A percentile compares a stretch with the other conserved stretches of the same genome.
Conservation (phyloP, 2,797 vertebrate species). For the Sebastes baramenuke region DNA sequence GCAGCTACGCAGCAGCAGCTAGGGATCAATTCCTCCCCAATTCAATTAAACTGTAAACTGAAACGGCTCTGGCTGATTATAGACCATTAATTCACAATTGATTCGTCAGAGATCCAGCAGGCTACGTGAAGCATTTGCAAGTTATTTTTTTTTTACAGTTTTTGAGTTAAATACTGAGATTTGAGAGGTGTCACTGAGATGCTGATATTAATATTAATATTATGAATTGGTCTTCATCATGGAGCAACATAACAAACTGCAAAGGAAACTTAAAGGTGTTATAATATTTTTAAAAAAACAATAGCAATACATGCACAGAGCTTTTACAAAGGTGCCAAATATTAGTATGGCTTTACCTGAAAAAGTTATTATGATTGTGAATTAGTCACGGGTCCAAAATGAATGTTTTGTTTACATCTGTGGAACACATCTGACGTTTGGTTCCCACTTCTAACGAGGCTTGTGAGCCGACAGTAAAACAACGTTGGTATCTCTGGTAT, state of each 20-base stretch:
- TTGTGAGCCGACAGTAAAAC: too few relatives aligned
- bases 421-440: too few relatives aligned
- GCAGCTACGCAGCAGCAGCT: slow-evolving; percentile 21
- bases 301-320: too few relatives aligned
- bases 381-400: too few relatives aligned
- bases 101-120: not conserved
- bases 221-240: not conserved
- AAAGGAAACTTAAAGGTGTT: not conserved
- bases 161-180: not conserved
- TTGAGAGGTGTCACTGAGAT: not conserved
- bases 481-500: too few relatives aligned
- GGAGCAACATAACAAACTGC: not conserved
- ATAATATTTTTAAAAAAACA: too few relatives aligned
- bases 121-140: not conserved
- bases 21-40: slow-evolving; percentile 26
- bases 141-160: too few relatives aligned
- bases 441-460: too few relatives aligned
- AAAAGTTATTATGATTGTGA: too few relatives aligned
- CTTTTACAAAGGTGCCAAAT: too few relatives aligned
- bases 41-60: slow-evolving; percentile 52
- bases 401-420: too few relatives aligned
- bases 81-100: not conserved
- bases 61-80: slow-evolving; percentile 27
- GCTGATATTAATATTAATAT: not conserved
- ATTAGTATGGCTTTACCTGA: too few relatives aligned